A percentile compares a stretch with the other conserved stretches of the same genome.
These are phyloP conservation scores for Eulimnadia texana DNA, from an alignment of 1,140 invertebrate genomes.

Conservation along the genomic window DNA sequence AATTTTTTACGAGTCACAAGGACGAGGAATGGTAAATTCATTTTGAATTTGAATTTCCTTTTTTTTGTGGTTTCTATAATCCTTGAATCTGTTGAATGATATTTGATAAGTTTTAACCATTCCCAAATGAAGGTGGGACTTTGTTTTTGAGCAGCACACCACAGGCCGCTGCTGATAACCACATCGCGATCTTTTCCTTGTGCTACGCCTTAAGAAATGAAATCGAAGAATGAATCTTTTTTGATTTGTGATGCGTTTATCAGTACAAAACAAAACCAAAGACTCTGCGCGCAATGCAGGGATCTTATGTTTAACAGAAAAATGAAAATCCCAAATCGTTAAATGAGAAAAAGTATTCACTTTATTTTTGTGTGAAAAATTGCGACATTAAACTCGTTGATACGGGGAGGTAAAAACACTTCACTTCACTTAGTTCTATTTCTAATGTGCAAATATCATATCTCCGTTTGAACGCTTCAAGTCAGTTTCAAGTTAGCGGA, in stretches of 20 bases:
- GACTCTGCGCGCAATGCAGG: neutral
- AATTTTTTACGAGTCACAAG: slow-evolving; percentile 97
- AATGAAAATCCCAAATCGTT: too few relatives aligned
- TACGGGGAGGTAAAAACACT: neutral
- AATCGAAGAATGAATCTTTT: neutral
- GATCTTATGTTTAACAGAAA: neutral
- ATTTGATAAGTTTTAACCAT: neutral
- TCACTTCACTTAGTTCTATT: neutral
- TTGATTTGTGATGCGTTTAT: neutral
- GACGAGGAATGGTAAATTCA: slow-evolving; percentile 94
- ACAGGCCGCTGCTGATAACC: neutral
- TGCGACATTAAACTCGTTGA: neutral
- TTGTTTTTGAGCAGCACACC: neutral
- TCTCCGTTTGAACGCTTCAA: too few relatives aligned
- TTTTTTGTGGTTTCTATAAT: slow-evolving; percentile 1
- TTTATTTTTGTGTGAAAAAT: neutral
- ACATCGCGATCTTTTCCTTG: neutral
- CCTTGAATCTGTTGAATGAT: neutral
- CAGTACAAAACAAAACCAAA: neutral
- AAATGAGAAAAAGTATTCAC: too few relatives aligned
- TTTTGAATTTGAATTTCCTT: too few relatives aligned
- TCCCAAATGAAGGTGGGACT: neutral
- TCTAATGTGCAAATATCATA: too few relatives aligned
- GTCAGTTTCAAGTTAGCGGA: too few relatives aligned
- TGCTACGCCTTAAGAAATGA: too few relatives aligned